phyloP scores from a whole-genome alignment of 2,797 vertebrate species.

The Phrynocephalus forsythii region DNA sequence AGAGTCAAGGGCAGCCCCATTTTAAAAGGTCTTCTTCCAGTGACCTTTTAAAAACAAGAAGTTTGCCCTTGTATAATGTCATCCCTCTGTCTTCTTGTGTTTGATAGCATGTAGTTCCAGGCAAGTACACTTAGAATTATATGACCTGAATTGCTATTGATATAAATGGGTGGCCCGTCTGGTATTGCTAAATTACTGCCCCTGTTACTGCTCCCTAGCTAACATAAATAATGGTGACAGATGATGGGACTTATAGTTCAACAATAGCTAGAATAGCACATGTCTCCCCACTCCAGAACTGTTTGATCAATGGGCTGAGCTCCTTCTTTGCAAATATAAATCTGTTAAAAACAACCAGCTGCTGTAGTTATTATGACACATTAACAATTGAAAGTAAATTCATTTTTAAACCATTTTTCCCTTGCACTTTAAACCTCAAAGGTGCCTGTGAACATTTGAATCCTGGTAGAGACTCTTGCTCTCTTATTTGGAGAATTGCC shows the following conservation, averaged over 20 bases:
- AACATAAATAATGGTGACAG: neutral
- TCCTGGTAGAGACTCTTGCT: neutral
- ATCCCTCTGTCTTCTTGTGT: neutral
- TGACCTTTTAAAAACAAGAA: neutral
- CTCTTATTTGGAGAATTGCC: no score
- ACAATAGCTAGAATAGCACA: neutral
- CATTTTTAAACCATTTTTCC: neutral
- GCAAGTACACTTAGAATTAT: neutral
- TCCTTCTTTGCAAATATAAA: no score
- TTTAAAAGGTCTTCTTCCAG: no score
- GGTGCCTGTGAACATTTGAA: neutral
- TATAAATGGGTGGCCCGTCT: no score
- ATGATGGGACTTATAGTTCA: neutral
- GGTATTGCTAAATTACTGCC: neutral
- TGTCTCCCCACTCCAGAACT: neutral
- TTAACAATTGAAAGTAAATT: no score
- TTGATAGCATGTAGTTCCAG: neutral
- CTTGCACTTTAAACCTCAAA: neutral
- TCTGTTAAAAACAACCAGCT: no score
- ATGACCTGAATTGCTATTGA: neutral
- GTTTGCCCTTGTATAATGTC: neutral
- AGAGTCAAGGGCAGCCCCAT: no score
- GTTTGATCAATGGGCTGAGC: no score
- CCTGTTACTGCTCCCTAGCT: neutral
- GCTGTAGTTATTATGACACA: no score